These are phyloP conservation scores for Ferdinandea cuprea DNA, from an alignment of 2,888 invertebrate genomes.

Conservation along the genomic window DNA sequence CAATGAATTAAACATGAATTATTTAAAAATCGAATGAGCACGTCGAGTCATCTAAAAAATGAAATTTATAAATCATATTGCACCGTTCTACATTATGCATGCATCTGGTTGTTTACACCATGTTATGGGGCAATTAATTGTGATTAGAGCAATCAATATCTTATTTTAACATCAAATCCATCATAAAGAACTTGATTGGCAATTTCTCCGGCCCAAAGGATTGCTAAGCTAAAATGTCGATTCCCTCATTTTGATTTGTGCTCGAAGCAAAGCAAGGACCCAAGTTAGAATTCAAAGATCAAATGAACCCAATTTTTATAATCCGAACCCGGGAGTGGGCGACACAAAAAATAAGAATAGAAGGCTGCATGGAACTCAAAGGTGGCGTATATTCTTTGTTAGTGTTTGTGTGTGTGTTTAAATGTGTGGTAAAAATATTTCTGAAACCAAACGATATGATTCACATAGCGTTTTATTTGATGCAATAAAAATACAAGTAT, in stretches of 20 bases:
- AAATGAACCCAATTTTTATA: constrained; percentile 66
- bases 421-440: constrained; percentile 69
- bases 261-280: background rate
- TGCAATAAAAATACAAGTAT: constrained; percentile 72
- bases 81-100: constrained; percentile 29
- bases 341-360: no score
- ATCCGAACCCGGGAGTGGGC: constrained; percentile 6
- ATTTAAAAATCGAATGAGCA: constrained; percentile 5
- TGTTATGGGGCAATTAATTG: constrained; percentile 67
- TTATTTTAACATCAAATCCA: constrained; percentile 48
- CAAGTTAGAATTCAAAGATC: constrained; percentile 55
- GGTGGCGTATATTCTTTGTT: background rate
- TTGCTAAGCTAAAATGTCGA: constrained; percentile 52
- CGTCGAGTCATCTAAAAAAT: background rate
- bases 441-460: constrained; percentile 72
- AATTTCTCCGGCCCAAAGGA: constrained; percentile 69
- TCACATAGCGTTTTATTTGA: constrained; percentile 68
- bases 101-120: constrained; percentile 59
- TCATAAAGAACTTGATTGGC: constrained; percentile 67
- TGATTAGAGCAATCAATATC: constrained; percentile 69
- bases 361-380: background rate
- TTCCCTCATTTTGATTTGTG: background rate
- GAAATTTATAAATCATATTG: constrained; percentile 61
- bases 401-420: background rate
- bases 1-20: constrained; percentile 61